Base-by-base conservation (phyloP, 2,888 invertebrate species). In the Lycophotia porphyrea region DNA sequence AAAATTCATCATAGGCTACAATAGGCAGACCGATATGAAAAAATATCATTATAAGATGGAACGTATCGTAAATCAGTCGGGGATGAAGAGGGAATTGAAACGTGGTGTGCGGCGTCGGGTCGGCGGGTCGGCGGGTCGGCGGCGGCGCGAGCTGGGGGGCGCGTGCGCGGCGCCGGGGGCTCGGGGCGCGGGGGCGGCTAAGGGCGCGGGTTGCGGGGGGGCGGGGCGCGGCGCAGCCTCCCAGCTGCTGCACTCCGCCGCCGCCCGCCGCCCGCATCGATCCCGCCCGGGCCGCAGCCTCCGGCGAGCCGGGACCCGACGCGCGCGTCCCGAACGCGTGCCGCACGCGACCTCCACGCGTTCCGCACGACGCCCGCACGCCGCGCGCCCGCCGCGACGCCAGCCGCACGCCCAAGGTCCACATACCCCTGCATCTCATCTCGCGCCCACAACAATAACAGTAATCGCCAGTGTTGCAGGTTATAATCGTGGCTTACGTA, bases 201-300 rank as follows among this genome's bases (percentile, higher is more conserved):
- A 82, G 88, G 85, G 68, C 77, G 85, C 39, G 88, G 66, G 85
- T 78, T 78, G 89, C 85, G 89, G 86, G 73, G 84, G 87, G 74
- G 89, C 84, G 90, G 92, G 94, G 92, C 93, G 93, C 94, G 93
- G 95, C 95, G 95, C 93, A 93, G 94, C 94, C 94, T 93, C 93
- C 93, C 91, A 91, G 92, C 93, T 91, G 92, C 92, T 94, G 94
- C 95, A 95, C 96, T 96, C 96, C 95, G 95, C 95, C 94, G 94
- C 94, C 95, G 95, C 96, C 95, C 95, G 96, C 95, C 92, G 94
- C 95, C 95, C 95, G 95, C 95, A 96, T 95, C 95, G 95, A 95
- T 95, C 95, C 94, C 95, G 93, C 93, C 94, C 94, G 94, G 93
- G 93, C 92, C 92, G 91, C 93, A 92, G 91, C 92, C 92, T 92